A percentile compares a stretch with the other conserved stretches of the same genome.
phyloP scores from a whole-genome alignment of 2,113 vertebrate species.

The Anseranas semipalmata region DNA sequence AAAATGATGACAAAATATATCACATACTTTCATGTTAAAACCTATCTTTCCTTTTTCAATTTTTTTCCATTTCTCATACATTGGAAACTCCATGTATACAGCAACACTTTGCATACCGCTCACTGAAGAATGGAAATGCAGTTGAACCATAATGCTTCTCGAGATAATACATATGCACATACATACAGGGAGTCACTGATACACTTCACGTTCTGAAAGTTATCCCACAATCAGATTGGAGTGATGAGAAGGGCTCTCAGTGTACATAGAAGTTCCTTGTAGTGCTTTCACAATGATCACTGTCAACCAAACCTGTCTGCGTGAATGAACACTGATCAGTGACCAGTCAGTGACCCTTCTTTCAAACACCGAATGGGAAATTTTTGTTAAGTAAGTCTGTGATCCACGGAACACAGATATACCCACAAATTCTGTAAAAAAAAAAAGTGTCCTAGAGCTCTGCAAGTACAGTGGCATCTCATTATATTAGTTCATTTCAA shows the following conservation, averaged over 20 bases:
- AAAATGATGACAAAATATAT: conserved; percentile 42
- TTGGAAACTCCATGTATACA: neutral
- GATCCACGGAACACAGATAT: neutral
- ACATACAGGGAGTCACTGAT: neutral
- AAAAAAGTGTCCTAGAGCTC: neutral
- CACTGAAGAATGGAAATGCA: neutral
- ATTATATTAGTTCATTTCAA: neutral
- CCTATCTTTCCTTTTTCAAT: neutral
- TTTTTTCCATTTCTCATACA: neutral
- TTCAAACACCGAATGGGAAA: neutral
- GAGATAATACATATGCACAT: neutral
- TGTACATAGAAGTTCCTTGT: neutral
- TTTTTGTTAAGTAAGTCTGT: neutral
- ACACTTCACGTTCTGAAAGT: neutral
- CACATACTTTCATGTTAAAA: conserved; percentile 18
- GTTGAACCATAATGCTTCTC: neutral
- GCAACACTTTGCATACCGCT: neutral
- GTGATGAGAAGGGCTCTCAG: neutral
- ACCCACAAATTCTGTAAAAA: neutral
- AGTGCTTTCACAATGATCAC: neutral
- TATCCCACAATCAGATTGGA: neutral
- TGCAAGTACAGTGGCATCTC: neutral
- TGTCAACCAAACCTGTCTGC: neutral
- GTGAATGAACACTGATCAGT: neutral
- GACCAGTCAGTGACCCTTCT: neutral